Percentiles rank a stretch among this genome's conserved stretches.
Evolutionary conservation across 1,140 invertebrate genomes (phyloP).

Genomic region (Eciton burchellii): DNA sequence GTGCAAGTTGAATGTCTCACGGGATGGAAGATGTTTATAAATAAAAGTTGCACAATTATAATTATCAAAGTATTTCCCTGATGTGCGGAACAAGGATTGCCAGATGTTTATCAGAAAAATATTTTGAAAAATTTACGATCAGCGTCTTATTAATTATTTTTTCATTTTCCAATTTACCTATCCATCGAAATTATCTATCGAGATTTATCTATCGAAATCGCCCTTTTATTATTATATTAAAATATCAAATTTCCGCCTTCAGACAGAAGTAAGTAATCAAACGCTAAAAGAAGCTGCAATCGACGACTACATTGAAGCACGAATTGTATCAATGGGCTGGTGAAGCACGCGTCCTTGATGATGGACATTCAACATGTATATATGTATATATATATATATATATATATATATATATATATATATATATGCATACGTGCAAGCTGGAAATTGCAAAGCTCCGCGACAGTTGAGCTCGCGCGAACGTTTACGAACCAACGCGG

Average conservation of each 20-base stretch:
- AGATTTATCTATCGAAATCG: too few species aligned
- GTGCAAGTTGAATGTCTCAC: too few species aligned
- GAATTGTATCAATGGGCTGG: constrained; percentile 44
- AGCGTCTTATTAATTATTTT: too few species aligned
- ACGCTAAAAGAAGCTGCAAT: background rate
- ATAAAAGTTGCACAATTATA: too few species aligned
- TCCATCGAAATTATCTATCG: too few species aligned
- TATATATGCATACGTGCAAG: constrained; percentile 27
- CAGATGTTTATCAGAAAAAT: too few species aligned
- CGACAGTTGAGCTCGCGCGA: constrained; percentile 63
- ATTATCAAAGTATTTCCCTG: too few species aligned
- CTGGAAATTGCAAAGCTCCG: constrained; percentile 60
- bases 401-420: constrained; percentile 12
- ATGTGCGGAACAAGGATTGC: too few species aligned
- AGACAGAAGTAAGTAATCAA: background rate
- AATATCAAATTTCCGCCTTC: background rate
- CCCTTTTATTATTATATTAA: background rate
- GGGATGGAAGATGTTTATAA: too few species aligned
- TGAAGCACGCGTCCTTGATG: constrained; percentile 64
- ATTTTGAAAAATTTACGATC: too few species aligned
- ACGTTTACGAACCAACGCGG: constrained; percentile 25
- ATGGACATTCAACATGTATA: constrained; percentile 22
- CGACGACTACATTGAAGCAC: background rate
- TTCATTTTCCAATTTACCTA: too few species aligned
- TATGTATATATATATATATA: constrained; percentile 5